Conservation (phyloP, 2,113 vertebrate genomes). For the Vicugna pacos region DNA sequence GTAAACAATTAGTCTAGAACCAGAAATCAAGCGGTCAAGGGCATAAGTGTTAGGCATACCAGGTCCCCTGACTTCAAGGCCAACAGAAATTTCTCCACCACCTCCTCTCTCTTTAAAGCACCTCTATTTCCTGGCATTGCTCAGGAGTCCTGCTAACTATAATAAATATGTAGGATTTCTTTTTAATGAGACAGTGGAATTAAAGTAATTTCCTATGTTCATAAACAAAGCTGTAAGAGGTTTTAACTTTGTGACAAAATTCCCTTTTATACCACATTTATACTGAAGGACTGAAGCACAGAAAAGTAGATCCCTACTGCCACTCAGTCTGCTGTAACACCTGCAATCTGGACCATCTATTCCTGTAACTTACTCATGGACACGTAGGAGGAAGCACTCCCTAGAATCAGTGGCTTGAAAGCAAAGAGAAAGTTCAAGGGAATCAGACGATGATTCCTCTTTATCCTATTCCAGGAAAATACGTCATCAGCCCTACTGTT, state of each 20-base stretch:
- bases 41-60: not conserved
- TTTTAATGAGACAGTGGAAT: not conserved
- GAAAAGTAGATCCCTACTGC: not conserved
- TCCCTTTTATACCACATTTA: not conserved
- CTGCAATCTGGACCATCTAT: not conserved
- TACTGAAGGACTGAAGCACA: not conserved
- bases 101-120: not conserved
- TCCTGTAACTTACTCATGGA: not conserved
- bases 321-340: not conserved
- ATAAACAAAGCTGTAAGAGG: not conserved
- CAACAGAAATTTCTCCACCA: not conserved
- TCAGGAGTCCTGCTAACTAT: not conserved
- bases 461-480: not conserved
- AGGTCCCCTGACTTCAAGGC: not conserved
- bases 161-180: not conserved
- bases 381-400: not conserved
- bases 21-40: not conserved
- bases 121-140: not conserved
- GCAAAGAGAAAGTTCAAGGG: not conserved
- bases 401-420: not conserved
- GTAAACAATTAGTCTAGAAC: not conserved
- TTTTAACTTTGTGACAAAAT: not conserved
- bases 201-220: not conserved
- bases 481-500: not conserved
- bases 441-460: not conserved